These are phyloP conservation scores for Stigmatopora argus DNA, from an alignment of 2,113 vertebrate genomes.

Conservation along the genomic window DNA sequence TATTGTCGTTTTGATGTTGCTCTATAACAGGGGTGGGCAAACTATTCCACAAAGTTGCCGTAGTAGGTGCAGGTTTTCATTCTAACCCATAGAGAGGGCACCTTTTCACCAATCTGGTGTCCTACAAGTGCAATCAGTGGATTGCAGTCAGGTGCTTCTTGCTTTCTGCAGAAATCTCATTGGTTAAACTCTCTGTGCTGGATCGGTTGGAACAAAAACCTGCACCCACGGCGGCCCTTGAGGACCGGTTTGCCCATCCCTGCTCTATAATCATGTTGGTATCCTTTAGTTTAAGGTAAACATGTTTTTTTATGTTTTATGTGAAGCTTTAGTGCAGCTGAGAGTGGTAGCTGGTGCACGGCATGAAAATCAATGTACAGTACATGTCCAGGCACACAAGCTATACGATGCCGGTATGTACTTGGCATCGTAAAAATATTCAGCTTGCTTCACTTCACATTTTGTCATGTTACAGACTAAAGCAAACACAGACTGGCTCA, in stretches of 20 bases:
- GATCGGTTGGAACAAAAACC: no score
- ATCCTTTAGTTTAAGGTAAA: conserved; percentile 30
- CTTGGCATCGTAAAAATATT: not conserved
- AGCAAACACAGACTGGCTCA: not conserved
- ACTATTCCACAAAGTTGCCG: no score
- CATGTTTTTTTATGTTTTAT: conserved; percentile 13
- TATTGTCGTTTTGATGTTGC: conserved; percentile 17
- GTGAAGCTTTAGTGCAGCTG: conserved; percentile 11
- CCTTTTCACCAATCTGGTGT: no score
- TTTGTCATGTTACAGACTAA: not conserved
- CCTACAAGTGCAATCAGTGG: no score
- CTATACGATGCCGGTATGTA: no score
- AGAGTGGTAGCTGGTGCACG: conserved; percentile 4
- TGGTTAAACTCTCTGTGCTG: no score
- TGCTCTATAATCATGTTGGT: conserved; percentile 59
- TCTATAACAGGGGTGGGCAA: not conserved
- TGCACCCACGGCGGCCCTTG: no score
- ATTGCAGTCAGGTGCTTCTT: no score
- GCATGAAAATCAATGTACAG: not conserved
- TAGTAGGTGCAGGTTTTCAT: no score
- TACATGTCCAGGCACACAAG: conserved; percentile 3
- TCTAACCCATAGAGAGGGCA: no score
- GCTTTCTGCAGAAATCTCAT: no score
- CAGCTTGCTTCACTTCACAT: not conserved
- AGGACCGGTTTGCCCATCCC: no score